Evolutionary conservation across 2,113 vertebrate genomes (phyloP).

Genomic region (Rhombomys opimus): DNA sequence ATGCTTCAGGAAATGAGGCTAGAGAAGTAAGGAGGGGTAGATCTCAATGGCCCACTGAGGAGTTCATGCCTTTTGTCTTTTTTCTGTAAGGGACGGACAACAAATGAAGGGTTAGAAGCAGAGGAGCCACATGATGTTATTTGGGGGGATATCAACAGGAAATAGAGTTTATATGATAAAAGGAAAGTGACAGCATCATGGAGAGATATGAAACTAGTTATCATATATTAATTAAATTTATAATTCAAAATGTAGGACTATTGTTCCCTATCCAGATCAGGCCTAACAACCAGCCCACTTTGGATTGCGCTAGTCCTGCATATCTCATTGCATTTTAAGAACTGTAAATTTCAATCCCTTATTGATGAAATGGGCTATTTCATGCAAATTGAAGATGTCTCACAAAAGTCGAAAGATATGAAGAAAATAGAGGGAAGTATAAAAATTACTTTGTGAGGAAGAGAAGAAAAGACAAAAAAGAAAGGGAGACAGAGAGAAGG

Average conservation of each 20-base stretch:
- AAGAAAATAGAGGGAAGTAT: neutral
- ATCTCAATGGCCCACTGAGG: neutral
- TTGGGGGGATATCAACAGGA: neutral
- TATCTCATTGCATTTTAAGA: neutral
- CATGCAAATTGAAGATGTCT: neutral
- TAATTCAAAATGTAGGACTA: neutral
- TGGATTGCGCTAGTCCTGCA: neutral
- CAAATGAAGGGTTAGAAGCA: neutral
- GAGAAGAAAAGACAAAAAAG: neutral
- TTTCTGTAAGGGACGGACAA: neutral
- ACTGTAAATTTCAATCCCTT: neutral
- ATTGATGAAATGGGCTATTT: neutral
- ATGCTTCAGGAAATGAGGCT: slow-evolving; percentile 14
- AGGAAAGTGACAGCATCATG: slow-evolving; percentile 1
- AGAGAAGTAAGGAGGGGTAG: neutral
- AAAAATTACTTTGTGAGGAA: neutral
- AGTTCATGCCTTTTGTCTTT: neutral
- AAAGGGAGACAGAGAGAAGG: neutral
- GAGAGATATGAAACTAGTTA: slow-evolving; percentile 4
- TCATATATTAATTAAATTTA: neutral
- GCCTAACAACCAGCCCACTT: neutral
- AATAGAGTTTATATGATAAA: neutral
- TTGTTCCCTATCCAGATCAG: neutral
- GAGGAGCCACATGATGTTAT: neutral
- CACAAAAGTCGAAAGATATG: neutral